Percentiles rank a stretch among this genome's conserved stretches.
Evolutionary conservation across 2,888 invertebrate genomes (phyloP).

Genomic region (Drosophila rubida): DNA sequence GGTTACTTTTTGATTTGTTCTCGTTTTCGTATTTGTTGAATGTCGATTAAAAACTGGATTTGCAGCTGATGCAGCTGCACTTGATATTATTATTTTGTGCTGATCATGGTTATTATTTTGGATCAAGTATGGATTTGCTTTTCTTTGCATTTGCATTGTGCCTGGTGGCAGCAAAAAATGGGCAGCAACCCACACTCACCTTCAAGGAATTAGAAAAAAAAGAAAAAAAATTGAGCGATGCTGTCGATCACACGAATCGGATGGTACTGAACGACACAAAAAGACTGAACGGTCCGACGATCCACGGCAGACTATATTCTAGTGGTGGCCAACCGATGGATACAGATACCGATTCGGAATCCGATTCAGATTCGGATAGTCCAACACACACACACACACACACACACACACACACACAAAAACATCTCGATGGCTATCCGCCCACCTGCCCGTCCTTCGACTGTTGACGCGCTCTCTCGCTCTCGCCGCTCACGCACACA

Average conservation of each 20-base stretch:
- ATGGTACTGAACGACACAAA: slow-evolving; percentile 84
- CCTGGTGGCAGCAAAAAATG: background rate
- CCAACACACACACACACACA: slow-evolving; percentile 14
- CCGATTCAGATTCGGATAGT: slow-evolving; percentile 55
- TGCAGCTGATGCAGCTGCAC: slow-evolving; percentile 1
- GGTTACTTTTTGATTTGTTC: slow-evolving; percentile 3
- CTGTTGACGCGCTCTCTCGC: slow-evolving; percentile 23
- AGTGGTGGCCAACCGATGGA: slow-evolving; percentile 74
- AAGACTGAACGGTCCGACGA: slow-evolving; percentile 85
- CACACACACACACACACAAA: slow-evolving; percentile 24
- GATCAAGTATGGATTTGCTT: slow-evolving; percentile 12
- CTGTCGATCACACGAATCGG: slow-evolving; percentile 84
- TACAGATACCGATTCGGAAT: slow-evolving; percentile 72
- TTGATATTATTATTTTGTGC: background rate
- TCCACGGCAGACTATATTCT: slow-evolving; percentile 85
- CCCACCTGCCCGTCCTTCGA: slow-evolving; percentile 74
- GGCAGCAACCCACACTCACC: slow-evolving; percentile 84
- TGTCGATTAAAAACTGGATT: background rate
- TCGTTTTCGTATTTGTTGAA: slow-evolving; percentile 2
- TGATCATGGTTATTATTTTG: slow-evolving; percentile 9
- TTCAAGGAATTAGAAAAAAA: slow-evolving; percentile 84
- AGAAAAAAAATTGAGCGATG: slow-evolving; percentile 82
- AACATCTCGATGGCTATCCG: slow-evolving; percentile 32
- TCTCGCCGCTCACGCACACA: background rate
- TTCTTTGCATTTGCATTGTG: slow-evolving; percentile 1